Percentiles rank a stretch among this genome's conserved stretches.
Conservation (phyloP, 92 coral and sea anemone genomes). For the Porites lobata region DNA sequence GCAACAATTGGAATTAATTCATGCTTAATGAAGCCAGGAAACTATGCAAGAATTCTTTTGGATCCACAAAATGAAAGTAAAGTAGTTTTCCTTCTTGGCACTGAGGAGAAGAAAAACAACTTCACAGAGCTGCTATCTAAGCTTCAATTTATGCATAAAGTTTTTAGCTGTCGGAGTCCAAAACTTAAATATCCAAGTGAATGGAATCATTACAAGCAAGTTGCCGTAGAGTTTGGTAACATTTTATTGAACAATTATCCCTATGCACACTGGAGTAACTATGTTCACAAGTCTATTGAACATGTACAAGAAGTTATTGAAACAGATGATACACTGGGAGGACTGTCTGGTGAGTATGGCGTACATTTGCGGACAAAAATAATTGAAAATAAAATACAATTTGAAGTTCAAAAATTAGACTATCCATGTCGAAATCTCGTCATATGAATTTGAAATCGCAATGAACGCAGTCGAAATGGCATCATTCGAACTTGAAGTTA, state of each 20-base stretch:
- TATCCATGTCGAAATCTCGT: too few species aligned
- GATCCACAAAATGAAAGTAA: constrained; percentile 26
- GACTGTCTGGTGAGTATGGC: constrained; percentile 51
- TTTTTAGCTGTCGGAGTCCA: constrained; percentile 41
- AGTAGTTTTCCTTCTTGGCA: constrained; percentile 24
- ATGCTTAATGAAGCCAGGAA: constrained; percentile 56
- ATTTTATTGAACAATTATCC: constrained; percentile 11
- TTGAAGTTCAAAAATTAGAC: too few species aligned
- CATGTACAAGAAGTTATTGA: constrained; percentile 48
- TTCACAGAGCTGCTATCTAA: not conserved
- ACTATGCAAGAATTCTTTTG: constrained; percentile 56
- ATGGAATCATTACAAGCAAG: constrained; percentile 19
- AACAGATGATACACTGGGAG: constrained; percentile 38
- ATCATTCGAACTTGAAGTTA: too few species aligned
- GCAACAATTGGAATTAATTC: constrained; percentile 48
- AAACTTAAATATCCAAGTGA: constrained; percentile 37
- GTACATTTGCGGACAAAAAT: too few species aligned
- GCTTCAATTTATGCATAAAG: constrained; percentile 20
- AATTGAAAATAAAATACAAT: too few species aligned
- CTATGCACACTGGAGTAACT: constrained; percentile 56
- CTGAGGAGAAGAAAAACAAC: constrained; percentile 29
- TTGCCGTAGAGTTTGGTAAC: constrained; percentile 35
- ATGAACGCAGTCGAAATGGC: too few species aligned
- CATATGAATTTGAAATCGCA: too few species aligned
- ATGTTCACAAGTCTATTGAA: constrained; percentile 49